Base-by-base conservation (phyloP, 2,888 invertebrate species). In the Notocelia uddmanniana region DNA sequence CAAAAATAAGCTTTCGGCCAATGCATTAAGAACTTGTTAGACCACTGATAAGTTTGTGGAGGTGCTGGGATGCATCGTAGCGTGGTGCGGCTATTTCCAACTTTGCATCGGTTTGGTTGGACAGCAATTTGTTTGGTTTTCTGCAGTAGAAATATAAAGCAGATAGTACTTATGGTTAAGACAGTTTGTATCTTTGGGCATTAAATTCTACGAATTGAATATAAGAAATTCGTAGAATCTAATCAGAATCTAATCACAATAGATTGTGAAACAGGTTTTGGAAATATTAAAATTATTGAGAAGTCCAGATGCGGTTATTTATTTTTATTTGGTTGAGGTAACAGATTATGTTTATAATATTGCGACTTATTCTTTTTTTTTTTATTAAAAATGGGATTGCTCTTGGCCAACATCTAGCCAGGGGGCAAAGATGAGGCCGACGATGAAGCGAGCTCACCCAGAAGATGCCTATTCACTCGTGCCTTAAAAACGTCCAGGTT, bases 31-130 rank as follows among this genome's bases (percentile, higher is more conserved):
- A 34, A 13, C 5, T 21, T n/a, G 15, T 9, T 37, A 54, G 5
- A n/a, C 0, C 3, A 23, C 21, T 15, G 9, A 23, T 34, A 64
- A 21, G 37, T 37, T 37, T 21, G 34, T 19, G 31, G 21, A 37
- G 21, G 13, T 63, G 62, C 19, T n/a, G 31, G 26, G 50, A 52
- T 37, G 64, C 21, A 37, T 34, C 19, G 63, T 63, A 31, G 37
- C 52, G 52, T 62, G 48, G 11, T 48, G 45, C 48, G 18, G 48
- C 23, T 13, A 11, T 62, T 62, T 62, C 26, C 13, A 62, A 50
- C 45, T 48, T 62, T 62, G 62, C 23, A 60, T 60, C 18, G 48
- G 48, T 62, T 62, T 48, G 23, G 60, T 45, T 48, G 45, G 18
- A 26, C 18, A 45, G 41, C 3, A 41, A 41, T 41, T 59, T 41